Evolutionary conservation across 1,140 invertebrate species (phyloP), one percentile per base, ranked within the genome.

Genomic region (Hylaeus volcanicus): DNA sequence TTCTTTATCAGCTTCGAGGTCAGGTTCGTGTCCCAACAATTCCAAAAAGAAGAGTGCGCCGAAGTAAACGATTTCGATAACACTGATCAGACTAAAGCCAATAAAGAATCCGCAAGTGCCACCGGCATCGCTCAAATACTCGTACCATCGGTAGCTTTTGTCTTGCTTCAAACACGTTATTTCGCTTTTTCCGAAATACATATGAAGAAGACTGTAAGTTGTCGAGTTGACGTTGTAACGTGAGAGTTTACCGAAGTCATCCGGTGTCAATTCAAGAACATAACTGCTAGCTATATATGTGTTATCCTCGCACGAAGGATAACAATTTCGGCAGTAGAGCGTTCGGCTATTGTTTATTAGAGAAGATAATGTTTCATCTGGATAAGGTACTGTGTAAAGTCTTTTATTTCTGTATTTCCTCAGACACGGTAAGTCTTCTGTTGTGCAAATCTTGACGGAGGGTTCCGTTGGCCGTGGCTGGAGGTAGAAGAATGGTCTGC

Each of bases 41-140:
- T 85, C 74, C 12, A 60, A 63, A 5, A 83, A 58, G n/a, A 81
- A 53, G 6, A 89, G 88, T 0, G 92, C 88, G 64, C 92, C 90
- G 79, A 95, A 95, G 75, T 95, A 95, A 37, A 95, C 81, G 26
- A 95, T 89, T 85, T 95, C 95, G 1, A 95, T 88, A 0, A 94
- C 84, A 37, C 94, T 95, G 14, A 95, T 92, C 64, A 95, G 92
- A 83, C 95, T 95, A 88, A 95, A 95, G 15, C 95, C 95, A 5
- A 95, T 93, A 45, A 95, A 94, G 63, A 95, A 93, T 0, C 94
- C 94, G 63, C 94, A 94, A 0, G 95, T 93, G 1, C 95, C 95
- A 8, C 95, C 95, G 61, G 94, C 93, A 83, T 94, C 94, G 86
- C 94, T 26, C n/a, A 94, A 58, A 14, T 92, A 84, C 68, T 94